Percentiles rank a stretch among this genome's conserved stretches.
These are phyloP conservation scores for Pocillopora damicornis DNA, from an alignment of 64 coral and sea anemone species.

Conservation along the genomic window DNA sequence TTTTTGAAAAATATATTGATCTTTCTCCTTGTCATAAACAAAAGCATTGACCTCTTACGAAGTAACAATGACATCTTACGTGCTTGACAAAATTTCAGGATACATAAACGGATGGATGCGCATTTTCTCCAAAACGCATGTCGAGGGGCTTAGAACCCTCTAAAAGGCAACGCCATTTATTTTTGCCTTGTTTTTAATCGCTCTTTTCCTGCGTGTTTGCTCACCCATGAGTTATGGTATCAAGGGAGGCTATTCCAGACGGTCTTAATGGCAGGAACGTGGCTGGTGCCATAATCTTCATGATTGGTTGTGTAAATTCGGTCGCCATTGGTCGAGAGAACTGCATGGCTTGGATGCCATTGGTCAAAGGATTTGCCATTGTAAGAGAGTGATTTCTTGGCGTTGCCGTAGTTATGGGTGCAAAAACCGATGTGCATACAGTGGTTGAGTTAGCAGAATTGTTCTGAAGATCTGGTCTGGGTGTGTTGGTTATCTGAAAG, in stretches of 20 bases:
- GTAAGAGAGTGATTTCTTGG: conserved; percentile 74
- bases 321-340: conserved; percentile 69
- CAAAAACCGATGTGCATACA: conserved; percentile 72
- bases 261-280: conserved; percentile 70
- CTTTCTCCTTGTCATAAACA: background rate
- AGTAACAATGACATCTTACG: background rate
- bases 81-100: background rate
- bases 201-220: background rate
- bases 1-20: background rate
- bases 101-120: background rate
- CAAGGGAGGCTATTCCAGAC: conserved; percentile 60
- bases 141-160: background rate
- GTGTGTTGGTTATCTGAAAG: conserved; percentile 73
- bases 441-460: conserved; percentile 59
- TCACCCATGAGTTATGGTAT: conserved; percentile 59
- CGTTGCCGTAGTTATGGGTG: conserved; percentile 72
- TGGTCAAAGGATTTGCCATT: conserved; percentile 53
- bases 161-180: background rate
- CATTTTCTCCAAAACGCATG: conserved; percentile 1
- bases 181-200: background rate
- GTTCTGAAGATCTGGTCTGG: conserved; percentile 73
- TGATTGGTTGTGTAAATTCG: conserved; percentile 70
- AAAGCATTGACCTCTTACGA: background rate
- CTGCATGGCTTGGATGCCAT: conserved; percentile 70
- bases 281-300: conserved; percentile 66